Evolutionary conservation across 64 coral and sea anemone genomes (phyloP).

Genomic region (Porites lutea): DNA sequence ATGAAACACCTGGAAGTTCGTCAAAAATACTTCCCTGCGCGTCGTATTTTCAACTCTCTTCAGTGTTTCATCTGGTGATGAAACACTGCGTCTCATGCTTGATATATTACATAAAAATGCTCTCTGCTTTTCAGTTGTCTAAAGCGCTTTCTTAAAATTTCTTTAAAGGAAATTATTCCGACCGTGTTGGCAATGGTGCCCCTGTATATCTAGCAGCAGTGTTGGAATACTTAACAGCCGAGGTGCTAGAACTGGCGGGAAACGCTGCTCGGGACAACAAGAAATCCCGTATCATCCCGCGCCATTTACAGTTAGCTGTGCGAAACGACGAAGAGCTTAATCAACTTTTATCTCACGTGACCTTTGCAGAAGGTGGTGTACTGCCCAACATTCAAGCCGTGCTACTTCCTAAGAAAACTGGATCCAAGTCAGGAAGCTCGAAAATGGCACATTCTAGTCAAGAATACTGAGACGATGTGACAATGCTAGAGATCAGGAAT

Average conservation of each 20-base stretch:
- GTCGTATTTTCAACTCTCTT: too few relatives aligned
- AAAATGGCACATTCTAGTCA: conserved; percentile 50
- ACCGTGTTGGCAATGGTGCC: conserved; percentile 71
- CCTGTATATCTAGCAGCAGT: conserved; percentile 83
- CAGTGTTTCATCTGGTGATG: too few relatives aligned
- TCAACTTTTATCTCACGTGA: conserved; percentile 70
- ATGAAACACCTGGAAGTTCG: too few relatives aligned
- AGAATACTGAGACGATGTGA: conserved; percentile 34
- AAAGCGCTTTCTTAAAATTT: too few relatives aligned
- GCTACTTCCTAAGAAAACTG: conserved; percentile 76
- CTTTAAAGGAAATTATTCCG: conserved; percentile 60
- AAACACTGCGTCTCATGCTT: too few relatives aligned
- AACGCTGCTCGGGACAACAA: conserved; percentile 89
- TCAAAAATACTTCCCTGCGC: too few relatives aligned
- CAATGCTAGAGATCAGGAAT: too few relatives aligned
- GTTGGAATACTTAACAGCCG: conserved; percentile 78
- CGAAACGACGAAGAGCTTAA: conserved; percentile 89
- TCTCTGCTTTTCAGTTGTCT: too few relatives aligned
- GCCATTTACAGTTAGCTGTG: conserved; percentile 82
- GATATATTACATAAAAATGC: too few relatives aligned
- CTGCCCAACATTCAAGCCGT: conserved; percentile 83
- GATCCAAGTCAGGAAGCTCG: conserved; percentile 39
- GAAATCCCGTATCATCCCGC: conserved; percentile 78
- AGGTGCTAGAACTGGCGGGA: conserved; percentile 81
- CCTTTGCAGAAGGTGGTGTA: conserved; percentile 80